Evolutionary conservation across 2,888 invertebrate genomes (phyloP).

Genomic region (Lagria hirta): DNA sequence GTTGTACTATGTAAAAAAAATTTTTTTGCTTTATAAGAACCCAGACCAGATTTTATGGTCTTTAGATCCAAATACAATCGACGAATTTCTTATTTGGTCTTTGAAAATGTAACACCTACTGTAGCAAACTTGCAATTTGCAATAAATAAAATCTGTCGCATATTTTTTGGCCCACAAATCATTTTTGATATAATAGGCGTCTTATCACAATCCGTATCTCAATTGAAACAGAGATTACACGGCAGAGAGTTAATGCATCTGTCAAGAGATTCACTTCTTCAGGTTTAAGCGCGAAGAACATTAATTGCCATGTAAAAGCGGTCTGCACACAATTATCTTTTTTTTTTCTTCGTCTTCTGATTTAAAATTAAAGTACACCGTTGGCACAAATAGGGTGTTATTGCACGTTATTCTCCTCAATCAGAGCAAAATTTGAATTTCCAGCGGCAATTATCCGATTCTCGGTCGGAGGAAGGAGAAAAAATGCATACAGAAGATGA

Average conservation of each 20-base stretch:
- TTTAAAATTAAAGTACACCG: slow-evolving; percentile 7
- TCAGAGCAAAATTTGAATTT: slow-evolving; percentile 17
- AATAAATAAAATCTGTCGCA: slow-evolving; percentile 23
- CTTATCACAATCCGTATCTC: slow-evolving; percentile 27
- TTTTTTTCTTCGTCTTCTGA: slow-evolving; percentile 1
- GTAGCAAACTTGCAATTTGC: slow-evolving; percentile 26
- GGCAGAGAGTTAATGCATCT: slow-evolving; percentile 48
- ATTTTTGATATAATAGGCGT: slow-evolving; percentile 26
- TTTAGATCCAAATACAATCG: too few relatives aligned
- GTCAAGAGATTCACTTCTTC: slow-evolving; percentile 46
- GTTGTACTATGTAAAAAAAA: too few relatives aligned
- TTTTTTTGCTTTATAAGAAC: too few relatives aligned
- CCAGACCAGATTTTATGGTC: too few relatives aligned
- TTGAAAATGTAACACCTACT: too few relatives aligned
- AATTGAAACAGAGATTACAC: slow-evolving; percentile 44
- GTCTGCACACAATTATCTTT: slow-evolving; percentile 25
- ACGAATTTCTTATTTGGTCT: too few relatives aligned
- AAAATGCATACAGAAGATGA: slow-evolving; percentile 4
- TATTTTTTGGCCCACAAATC: slow-evolving; percentile 25
- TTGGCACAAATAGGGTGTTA: slow-evolving; percentile 8
- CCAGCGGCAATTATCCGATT: slow-evolving; percentile 3
- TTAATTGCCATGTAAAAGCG: slow-evolving; percentile 41
- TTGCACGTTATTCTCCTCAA: slow-evolving; percentile 14
- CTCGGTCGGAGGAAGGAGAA: slow-evolving; percentile 6
- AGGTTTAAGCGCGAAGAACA: slow-evolving; percentile 41